These are phyloP conservation scores for Gasterosteus nipponicus DNA, from an alignment of 2,113 vertebrate genomes.

Conservation along the genomic window DNA sequence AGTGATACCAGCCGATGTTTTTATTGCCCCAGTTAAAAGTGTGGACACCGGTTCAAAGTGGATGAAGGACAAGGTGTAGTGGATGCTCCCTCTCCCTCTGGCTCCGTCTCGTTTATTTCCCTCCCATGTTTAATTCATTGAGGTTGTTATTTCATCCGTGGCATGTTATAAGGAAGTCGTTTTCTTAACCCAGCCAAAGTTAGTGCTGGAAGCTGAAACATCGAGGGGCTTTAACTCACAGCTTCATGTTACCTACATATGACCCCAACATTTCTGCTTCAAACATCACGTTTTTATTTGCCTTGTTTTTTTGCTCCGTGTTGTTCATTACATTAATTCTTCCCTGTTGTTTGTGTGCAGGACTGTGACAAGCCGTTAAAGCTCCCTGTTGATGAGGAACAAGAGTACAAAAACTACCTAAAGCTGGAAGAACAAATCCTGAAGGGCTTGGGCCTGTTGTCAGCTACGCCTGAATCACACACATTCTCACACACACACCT, in stretches of 20 bases:
- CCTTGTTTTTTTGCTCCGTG: not conserved
- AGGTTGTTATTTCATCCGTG: conserved; percentile 45
- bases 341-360: conserved; percentile 51
- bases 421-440: conserved; percentile 74
- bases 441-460: conserved; percentile 60
- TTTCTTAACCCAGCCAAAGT: too few relatives aligned
- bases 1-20: not conserved
- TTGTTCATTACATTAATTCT: not conserved
- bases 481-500: conserved; percentile 6
- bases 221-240: not conserved
- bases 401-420: conserved; percentile 68
- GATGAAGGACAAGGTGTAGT: not conserved
- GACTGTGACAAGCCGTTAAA: conserved; percentile 51
- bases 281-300: not conserved
- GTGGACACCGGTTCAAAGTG: conserved; percentile 7
- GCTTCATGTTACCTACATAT: not conserved
- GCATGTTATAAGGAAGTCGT: not conserved
- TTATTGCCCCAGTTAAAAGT: conserved; percentile 20
- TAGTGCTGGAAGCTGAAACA: not conserved
- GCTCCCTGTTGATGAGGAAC: conserved; percentile 65
- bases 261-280: not conserved
- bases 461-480: conserved; percentile 30
- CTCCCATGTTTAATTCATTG: conserved; percentile 64
- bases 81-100: not conserved
- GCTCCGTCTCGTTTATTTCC: not conserved